Base-by-base conservation (phyloP, 2,797 vertebrate genomes). In the Peromyscus aztecus region DNA sequence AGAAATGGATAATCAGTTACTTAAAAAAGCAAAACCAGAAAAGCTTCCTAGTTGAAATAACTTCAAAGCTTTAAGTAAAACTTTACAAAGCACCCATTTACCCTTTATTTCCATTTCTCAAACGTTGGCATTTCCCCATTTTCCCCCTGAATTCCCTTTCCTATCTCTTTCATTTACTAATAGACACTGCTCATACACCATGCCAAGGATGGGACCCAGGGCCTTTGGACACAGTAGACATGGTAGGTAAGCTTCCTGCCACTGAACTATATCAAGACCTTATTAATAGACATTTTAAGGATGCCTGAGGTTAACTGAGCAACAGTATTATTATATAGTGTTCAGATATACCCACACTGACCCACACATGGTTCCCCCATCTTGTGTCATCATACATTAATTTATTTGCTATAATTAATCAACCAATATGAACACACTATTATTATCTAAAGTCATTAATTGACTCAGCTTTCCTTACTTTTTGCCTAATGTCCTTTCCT, bases 51-150 rank as follows among this genome's bases (percentile, higher is more conserved):
- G 8, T 73, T 81, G 40, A 89, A 95, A 77, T 90, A 87, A 83
- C 27, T 86, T 91, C 46, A 57, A 94, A 89, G 16, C 49, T 77
- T 75, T n/a, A 88, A 87, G 63, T 91, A n/a, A n/a, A n/a, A 37
- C 29, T 49, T 49, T 27, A 90, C 86, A 69, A 93, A 65, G 13
- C 29, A 63, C 2, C 90, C 57, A 10, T 90, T 80, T 61, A 55
- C 29, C 29, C 24, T 69, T 78, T 82, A 24, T n/a, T 67, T 23
- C 46, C 1, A 16, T n/a, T 52, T 69, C 37, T 76, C 85, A 69
- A 61, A 91, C 55, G 13, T 57, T 84, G 85, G 61, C 8, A 75
- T 84, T 94, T 96, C 3, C 73, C 6, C 59, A 83, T 61, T 57
- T 83, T 71, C 83, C 59, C 71, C 71, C 27, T 65, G 21, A 73